Conservation (phyloP, 1,140 invertebrate genomes). For the Platorchestia sp. region DNA sequence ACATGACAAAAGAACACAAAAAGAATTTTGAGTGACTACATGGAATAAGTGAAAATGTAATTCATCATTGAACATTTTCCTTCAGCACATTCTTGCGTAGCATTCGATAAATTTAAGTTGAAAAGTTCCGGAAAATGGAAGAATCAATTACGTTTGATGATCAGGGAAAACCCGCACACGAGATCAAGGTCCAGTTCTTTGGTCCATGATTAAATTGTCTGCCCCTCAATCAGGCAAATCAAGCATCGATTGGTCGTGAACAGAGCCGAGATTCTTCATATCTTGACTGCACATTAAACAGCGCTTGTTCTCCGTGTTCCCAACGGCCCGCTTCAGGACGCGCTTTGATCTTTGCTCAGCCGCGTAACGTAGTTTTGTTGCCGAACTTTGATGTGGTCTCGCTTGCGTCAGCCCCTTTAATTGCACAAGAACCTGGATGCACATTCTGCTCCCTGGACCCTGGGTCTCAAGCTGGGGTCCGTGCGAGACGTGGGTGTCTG, state of each 20-base stretch:
- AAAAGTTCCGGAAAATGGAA: background rate
- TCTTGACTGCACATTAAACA: constrained; percentile 18
- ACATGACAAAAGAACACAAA: too few relatives aligned
- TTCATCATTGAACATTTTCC: too few relatives aligned
- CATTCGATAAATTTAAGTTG: too few relatives aligned
- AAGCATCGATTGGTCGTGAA: background rate
- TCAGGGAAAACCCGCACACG: background rate
- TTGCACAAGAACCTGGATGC: background rate
- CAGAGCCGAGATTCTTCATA: background rate
- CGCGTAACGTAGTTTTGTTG: background rate
- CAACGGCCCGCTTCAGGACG: background rate
- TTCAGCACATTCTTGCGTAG: too few relatives aligned
- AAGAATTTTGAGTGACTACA: too few relatives aligned
- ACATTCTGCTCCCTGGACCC: background rate
- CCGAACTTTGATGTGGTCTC: constrained; percentile 31
- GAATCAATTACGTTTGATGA: background rate
- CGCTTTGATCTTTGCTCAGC: constrained; percentile 6
- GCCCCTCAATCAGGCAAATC: constrained; percentile 12
- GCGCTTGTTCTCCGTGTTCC: background rate
- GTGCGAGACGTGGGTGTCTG: background rate
- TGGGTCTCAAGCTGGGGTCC: background rate
- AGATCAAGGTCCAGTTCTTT: background rate
- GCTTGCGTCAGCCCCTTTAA: background rate
- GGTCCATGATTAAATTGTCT: background rate
- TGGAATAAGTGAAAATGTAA: too few relatives aligned